phyloP scores from a whole-genome alignment of 2,113 vertebrate genomes.

The Hepsetus odoe region DNA sequence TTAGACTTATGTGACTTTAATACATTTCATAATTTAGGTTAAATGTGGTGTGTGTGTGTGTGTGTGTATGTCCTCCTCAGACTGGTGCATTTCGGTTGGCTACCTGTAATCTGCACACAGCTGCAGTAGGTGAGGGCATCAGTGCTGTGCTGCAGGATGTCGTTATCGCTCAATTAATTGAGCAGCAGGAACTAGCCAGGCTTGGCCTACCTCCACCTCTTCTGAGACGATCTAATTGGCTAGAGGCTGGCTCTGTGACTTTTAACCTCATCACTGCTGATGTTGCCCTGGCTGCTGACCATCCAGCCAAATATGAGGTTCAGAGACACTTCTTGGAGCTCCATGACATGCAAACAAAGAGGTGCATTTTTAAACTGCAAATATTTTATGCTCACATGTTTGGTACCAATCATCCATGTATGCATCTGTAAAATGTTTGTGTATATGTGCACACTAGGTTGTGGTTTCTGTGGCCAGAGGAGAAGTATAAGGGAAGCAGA shows the following conservation, averaged over 20 bases:
- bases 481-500: slow-evolving; percentile 83
- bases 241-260: slow-evolving; percentile 92
- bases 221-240: slow-evolving; percentile 89
- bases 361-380: slow-evolving; percentile 61
- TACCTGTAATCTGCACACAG: slow-evolving; percentile 97
- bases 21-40: not conserved
- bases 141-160: slow-evolving; percentile 92
- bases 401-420: not conserved
- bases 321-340: slow-evolving; percentile 93
- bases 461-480: slow-evolving; percentile 98
- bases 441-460: slow-evolving; percentile 72
- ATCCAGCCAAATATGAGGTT: slow-evolving; percentile 91
- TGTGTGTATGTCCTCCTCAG: slow-evolving; percentile 67
- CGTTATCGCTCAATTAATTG: slow-evolving; percentile 89
- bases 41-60: not conserved
- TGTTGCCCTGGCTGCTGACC: slow-evolving; percentile 91
- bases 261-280: slow-evolving; percentile 94
- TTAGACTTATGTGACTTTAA: not conserved
- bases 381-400: not conserved
- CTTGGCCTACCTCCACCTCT: slow-evolving; percentile 82
- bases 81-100: slow-evolving; percentile 87
- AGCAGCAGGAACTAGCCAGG: slow-evolving; percentile 80
- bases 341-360: slow-evolving; percentile 88
- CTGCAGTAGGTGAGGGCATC: slow-evolving; percentile 93
- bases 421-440: not conserved